phyloP scores from a whole-genome alignment of 2,113 vertebrate species.

The Hyla sarda region DNA sequence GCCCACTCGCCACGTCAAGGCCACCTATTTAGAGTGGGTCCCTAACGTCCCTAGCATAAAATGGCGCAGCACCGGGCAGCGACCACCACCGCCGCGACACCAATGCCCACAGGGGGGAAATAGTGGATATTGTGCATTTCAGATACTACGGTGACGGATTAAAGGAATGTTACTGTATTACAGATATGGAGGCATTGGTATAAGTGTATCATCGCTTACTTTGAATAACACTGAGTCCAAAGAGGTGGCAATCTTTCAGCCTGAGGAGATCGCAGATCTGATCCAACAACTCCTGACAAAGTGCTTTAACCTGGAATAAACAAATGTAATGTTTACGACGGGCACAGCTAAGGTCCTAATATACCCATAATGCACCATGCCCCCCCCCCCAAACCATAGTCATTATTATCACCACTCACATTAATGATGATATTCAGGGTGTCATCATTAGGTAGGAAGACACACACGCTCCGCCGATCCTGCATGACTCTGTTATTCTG shows the following conservation, averaged over 20 bases:
- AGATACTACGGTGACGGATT: too few species aligned
- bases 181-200: background rate
- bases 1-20: too few species aligned
- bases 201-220: slow-evolving; percentile 78
- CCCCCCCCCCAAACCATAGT: background rate
- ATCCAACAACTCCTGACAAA: slow-evolving; percentile 92
- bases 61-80: too few species aligned
- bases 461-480: slow-evolving; percentile 97
- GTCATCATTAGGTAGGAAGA: slow-evolving; percentile 96
- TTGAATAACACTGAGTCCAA: slow-evolving; percentile 97
- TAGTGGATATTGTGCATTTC: too few species aligned
- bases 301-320: slow-evolving; percentile 86
- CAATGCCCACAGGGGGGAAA: too few species aligned
- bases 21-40: too few species aligned
- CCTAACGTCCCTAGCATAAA: too few species aligned
- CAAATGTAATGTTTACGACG: background rate
- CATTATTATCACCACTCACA: slow-evolving; percentile 73
- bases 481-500: slow-evolving; percentile 99
- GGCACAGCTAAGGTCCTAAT: background rate
- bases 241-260: slow-evolving; percentile 95
- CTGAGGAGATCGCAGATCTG: slow-evolving; percentile 96
- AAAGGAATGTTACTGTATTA: background rate
- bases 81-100: too few species aligned
- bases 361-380: background rate
- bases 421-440: slow-evolving; percentile 97